Base-by-base conservation (phyloP, 2,797 vertebrate species). In the Hapalemur alaotrensis region DNA sequence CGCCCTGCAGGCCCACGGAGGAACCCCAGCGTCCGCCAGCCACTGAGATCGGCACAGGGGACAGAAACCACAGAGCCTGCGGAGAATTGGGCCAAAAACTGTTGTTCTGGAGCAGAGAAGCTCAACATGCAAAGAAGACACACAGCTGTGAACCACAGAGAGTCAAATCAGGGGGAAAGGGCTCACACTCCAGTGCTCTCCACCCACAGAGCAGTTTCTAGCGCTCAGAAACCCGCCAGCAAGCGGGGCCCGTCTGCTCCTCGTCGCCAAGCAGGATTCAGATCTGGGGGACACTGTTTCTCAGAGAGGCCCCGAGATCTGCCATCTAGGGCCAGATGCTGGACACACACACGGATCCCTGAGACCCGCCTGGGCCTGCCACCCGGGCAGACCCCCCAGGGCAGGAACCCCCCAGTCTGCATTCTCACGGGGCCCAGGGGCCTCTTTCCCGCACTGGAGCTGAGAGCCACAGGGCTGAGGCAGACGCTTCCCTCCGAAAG, bases 61-160 rank as follows among this genome's bases (percentile, higher is more conserved):
- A 32, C 81, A 73, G 70, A 38, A n/a, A 78, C 23, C 12, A 91
- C 15, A 48, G 35, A 22, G 46, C n/a, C n/a, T 1, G 15, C 0
- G 2, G 23, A 61, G 15, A 70, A n/a, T 0, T 12, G n/a, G 59
- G n/a, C 57, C 78, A 38, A 35, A 96, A 91, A 89, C 50, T 83
- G 61, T 4, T 12, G 52, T 50, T 75, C 41, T 15, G 30, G 63
- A 83, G 50, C n/a, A 52, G 0, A 93, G 87, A 95, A 84, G 86
- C 83, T 30, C 52, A 50, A 38, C 78, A 96, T 85, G 93, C 82
- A 89, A 82, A 95, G 73, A 32, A 13, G 38, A 50, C 2, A 4
- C 1, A 28, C 54, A 72, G 48, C 72, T 41, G 18, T 7, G 80
- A 95, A 85, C 95, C 95, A 81, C 94, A 91, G 89, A 57, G 25